Conservation (phyloP, 2,113 vertebrate genomes). For the Pagrus major region DNA sequence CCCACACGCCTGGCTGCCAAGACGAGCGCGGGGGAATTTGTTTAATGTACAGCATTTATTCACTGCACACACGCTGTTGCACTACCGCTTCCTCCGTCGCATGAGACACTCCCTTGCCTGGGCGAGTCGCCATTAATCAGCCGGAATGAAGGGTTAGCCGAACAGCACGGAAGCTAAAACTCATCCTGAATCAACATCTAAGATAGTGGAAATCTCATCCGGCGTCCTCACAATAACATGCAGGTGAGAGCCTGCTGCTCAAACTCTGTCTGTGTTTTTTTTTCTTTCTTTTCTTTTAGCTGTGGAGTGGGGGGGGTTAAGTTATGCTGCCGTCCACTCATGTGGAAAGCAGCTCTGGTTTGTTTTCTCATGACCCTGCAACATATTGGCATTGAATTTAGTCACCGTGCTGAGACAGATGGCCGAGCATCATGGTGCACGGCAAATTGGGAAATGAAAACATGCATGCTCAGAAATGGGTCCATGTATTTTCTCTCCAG, state of each 20-base stretch:
- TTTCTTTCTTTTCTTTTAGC: background rate
- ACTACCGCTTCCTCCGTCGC: slow-evolving; percentile 75
- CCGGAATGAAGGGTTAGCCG: slow-evolving; percentile 59
- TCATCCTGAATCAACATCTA: slow-evolving; percentile 32
- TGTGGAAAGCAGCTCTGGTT: slow-evolving; percentile 71
- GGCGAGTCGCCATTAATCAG: slow-evolving; percentile 76
- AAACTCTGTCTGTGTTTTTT: background rate
- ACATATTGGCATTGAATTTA: slow-evolving; percentile 81
- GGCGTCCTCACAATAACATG: background rate
- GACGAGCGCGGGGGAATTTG: slow-evolving; percentile 73
- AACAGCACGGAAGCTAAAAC: slow-evolving; percentile 53
- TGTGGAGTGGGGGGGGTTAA: slow-evolving; percentile 24
- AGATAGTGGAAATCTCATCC: background rate
- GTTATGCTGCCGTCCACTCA: slow-evolving; percentile 52
- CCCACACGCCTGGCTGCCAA: slow-evolving; percentile 73
- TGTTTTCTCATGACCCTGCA: slow-evolving; percentile 83
- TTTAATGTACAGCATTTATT: slow-evolving; percentile 84
- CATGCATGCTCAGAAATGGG: slow-evolving; percentile 68
- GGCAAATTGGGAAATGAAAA: slow-evolving; percentile 82
- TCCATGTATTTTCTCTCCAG: slow-evolving; percentile 55
- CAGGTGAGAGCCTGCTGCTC: slow-evolving; percentile 13
- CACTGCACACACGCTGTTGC: slow-evolving; percentile 76
- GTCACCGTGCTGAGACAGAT: slow-evolving; percentile 84
- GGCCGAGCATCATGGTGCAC: slow-evolving; percentile 85
- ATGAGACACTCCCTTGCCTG: slow-evolving; percentile 78